Conservation (phyloP, 1,140 invertebrate genomes). For the Caenorhabditis elegans region DNA sequence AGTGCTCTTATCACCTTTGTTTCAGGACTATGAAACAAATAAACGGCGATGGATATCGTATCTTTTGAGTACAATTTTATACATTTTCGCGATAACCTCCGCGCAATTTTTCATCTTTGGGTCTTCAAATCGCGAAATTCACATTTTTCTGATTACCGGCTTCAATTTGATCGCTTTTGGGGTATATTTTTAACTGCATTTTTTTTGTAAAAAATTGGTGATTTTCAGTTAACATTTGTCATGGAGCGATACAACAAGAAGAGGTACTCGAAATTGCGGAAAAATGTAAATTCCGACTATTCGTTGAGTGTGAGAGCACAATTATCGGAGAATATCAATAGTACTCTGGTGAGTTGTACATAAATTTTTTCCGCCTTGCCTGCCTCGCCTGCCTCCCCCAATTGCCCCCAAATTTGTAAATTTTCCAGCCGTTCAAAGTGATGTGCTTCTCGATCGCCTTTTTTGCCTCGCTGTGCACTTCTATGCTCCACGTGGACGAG, state of each 20-base stretch:
- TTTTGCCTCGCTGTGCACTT: not conserved
- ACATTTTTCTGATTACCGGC: not conserved
- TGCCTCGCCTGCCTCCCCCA: no score
- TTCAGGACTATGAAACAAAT: not conserved
- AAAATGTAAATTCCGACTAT: not conserved
- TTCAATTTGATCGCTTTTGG: conserved; percentile 1
- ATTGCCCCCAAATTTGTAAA: no score
- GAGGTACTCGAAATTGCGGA: not conserved
- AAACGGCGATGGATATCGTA: not conserved
- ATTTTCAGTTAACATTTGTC: conserved; percentile 6
- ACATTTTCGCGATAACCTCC: not conserved
- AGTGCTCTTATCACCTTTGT: not conserved
- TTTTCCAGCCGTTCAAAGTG: not conserved
- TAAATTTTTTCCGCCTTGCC: no score
- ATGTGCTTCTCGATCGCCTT: conserved; percentile 3
- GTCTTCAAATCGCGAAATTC: not conserved
- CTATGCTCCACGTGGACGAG: conserved; percentile 1
- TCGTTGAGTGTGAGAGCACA: conserved; percentile 4
- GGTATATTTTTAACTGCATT: not conserved
- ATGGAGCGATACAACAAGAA: conserved; percentile 1
- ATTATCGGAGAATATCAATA: not conserved
- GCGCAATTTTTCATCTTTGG: conserved; percentile 2
- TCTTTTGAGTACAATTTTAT: not conserved
- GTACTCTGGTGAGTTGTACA: not conserved
- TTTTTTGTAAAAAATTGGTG: no score